Conservation (phyloP, 2,888 invertebrate genomes). For the Caenorhabditis drosophilae region DNA sequence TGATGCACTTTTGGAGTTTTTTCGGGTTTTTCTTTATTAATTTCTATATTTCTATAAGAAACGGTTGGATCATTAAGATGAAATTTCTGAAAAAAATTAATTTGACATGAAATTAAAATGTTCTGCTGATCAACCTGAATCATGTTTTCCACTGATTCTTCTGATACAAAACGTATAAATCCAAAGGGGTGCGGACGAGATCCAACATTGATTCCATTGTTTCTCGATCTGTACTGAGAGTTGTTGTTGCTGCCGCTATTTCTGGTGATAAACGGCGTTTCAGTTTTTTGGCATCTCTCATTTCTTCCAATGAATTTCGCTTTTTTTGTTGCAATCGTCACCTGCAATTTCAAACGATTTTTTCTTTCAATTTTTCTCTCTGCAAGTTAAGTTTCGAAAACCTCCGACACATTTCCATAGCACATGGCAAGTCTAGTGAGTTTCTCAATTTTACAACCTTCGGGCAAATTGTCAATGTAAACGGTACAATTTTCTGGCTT, state of each 20-base stretch:
- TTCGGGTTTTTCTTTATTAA: background rate
- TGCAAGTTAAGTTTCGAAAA: no score
- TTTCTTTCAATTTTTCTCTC: no score
- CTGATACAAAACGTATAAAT: slow-evolving; percentile 25
- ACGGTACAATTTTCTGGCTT: slow-evolving; percentile 19
- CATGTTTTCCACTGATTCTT: slow-evolving; percentile 17
- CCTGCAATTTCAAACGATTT: no score
- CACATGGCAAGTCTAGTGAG: slow-evolving; percentile 13
- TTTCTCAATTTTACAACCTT: slow-evolving; percentile 21
- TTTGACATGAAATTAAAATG: background rate
- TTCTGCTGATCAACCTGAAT: background rate
- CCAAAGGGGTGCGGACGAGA: slow-evolving; percentile 18
- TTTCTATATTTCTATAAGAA: background rate
- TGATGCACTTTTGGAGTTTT: background rate
- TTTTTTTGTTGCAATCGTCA: no score
- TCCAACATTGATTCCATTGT: slow-evolving; percentile 32
- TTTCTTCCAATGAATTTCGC: no score
- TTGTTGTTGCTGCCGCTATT: no score
- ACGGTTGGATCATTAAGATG: slow-evolving; percentile 23
- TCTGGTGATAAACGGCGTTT: no score
- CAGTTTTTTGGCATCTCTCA: no score
- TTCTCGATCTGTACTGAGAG: no score
- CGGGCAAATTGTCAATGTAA: slow-evolving; percentile 33
- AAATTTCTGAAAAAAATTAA: slow-evolving; percentile 5
- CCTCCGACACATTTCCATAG: slow-evolving; percentile 20